These are phyloP conservation scores for Ips typographus DNA, from an alignment of 1,140 invertebrate species.

Conservation along the genomic window DNA sequence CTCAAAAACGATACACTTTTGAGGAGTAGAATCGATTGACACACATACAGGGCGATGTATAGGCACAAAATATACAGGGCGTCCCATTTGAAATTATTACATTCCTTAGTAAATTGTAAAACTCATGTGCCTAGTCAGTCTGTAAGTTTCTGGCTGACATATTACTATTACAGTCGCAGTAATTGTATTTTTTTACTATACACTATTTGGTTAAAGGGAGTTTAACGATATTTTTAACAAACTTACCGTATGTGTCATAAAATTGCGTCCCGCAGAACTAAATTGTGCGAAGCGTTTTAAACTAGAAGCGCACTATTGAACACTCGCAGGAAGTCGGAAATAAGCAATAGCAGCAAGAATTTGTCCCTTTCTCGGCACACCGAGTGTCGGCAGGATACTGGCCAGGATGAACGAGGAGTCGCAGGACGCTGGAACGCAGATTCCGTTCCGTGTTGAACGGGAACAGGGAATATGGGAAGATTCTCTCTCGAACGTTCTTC, in stretches of 20 bases:
- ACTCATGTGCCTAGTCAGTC: background rate
- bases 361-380: slow-evolving; percentile 6
- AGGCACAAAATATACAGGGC: no score
- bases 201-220: no score
- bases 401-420: slow-evolving; percentile 16
- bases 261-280: background rate
- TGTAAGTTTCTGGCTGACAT: background rate
- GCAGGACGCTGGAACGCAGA: slow-evolving; percentile 24
- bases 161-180: no score
- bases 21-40: no score
- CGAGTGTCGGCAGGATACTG: slow-evolving; percentile 12
- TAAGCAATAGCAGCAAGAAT: slow-evolving; percentile 15
- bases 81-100: no score
- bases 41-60: no score
- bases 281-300: slow-evolving; percentile 9
- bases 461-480: slow-evolving; percentile 4
- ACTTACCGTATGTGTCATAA: slow-evolving; percentile 23
- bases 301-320: slow-evolving; percentile 24
- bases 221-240: no score
- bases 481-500: no score
- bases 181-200: no score
- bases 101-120: background rate
- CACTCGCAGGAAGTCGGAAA: slow-evolving; percentile 17
- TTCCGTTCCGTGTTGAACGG: slow-evolving; percentile 8
- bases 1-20: no score